Evolutionary conservation across 2,797 vertebrate species (phyloP).

Genomic region (Acanthurus lineatus): DNA sequence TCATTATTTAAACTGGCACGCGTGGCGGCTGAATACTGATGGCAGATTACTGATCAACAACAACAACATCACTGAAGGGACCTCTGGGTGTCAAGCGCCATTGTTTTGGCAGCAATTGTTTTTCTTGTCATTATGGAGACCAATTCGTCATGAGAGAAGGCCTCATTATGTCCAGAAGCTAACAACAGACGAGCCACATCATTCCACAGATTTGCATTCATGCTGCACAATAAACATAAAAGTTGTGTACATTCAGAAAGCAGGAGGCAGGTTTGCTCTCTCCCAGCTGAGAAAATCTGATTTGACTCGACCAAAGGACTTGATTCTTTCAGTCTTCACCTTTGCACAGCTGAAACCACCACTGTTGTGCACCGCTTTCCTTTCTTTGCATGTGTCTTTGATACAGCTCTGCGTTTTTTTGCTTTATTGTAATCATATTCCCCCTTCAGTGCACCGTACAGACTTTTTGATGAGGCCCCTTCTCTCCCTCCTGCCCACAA

Average conservation of each 20-base stretch:
- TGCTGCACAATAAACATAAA: slow-evolving; percentile 18
- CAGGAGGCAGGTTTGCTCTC: slow-evolving; percentile 13
- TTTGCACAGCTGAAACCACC: slow-evolving; percentile 55
- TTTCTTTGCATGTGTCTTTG: slow-evolving; percentile 60
- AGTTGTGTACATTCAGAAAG: slow-evolving; percentile 6
- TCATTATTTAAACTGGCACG: slow-evolving; percentile 58
- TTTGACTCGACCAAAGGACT: slow-evolving; percentile 67
- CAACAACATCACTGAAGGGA: slow-evolving; percentile 20
- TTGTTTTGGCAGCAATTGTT: slow-evolving; percentile 46
- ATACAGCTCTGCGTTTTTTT: slow-evolving; percentile 44
- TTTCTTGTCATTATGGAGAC: slow-evolving; percentile 41
- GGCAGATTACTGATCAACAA: slow-evolving; percentile 22
- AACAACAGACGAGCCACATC: slow-evolving; percentile 19
- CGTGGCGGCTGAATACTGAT: slow-evolving; percentile 27
- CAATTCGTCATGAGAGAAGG: slow-evolving; percentile 25
- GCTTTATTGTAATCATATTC: slow-evolving; percentile 29
- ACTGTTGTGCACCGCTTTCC: slow-evolving; percentile 48
- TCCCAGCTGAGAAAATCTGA: slow-evolving; percentile 35
- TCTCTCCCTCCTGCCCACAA: slow-evolving; percentile 31
- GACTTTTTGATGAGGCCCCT: slow-evolving; percentile 40
- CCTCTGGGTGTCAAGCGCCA: slow-evolving; percentile 23
- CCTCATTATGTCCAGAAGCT: slow-evolving; percentile 36
- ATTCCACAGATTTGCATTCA: slow-evolving; percentile 37
- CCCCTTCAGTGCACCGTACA: neutral
- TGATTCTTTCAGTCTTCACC: slow-evolving; percentile 71